Evolutionary conservation across 2,113 vertebrate species (phyloP).

Genomic region (Rhynchomys soricoides): DNA sequence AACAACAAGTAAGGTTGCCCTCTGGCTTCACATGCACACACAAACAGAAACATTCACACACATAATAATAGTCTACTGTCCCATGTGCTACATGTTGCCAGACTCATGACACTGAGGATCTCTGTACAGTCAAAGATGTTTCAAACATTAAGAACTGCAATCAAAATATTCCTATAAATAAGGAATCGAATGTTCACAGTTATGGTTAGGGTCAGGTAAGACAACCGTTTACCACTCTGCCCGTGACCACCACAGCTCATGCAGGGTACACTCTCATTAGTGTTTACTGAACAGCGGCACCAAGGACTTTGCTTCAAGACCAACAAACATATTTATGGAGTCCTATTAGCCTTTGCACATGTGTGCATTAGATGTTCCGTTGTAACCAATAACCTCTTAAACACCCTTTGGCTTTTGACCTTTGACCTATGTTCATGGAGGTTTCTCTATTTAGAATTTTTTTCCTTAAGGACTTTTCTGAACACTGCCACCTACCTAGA

Average conservation of each 20-base stretch:
- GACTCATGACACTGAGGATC: background rate
- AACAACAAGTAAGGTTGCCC: background rate
- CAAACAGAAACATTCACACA: background rate
- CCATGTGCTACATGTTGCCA: background rate
- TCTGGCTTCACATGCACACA: background rate
- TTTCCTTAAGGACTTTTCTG: background rate
- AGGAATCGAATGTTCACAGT: background rate
- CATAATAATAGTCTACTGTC: background rate
- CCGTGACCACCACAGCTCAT: background rate
- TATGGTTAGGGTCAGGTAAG: background rate
- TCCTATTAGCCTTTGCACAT: background rate
- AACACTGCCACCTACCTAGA: background rate
- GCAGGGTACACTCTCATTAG: background rate
- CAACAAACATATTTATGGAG: background rate
- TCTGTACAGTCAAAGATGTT: background rate
- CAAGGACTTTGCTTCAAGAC: background rate
- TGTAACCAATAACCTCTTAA: background rate
- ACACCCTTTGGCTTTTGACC: background rate
- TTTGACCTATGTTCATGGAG: background rate
- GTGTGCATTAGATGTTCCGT: background rate
- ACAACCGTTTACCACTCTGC: background rate
- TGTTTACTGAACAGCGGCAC: background rate
- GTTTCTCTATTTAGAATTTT: background rate
- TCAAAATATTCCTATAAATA: background rate
- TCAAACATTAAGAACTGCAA: background rate